Evolutionary conservation across 2,888 invertebrate genomes (phyloP).

Genomic region (Parnassius apollo): DNA sequence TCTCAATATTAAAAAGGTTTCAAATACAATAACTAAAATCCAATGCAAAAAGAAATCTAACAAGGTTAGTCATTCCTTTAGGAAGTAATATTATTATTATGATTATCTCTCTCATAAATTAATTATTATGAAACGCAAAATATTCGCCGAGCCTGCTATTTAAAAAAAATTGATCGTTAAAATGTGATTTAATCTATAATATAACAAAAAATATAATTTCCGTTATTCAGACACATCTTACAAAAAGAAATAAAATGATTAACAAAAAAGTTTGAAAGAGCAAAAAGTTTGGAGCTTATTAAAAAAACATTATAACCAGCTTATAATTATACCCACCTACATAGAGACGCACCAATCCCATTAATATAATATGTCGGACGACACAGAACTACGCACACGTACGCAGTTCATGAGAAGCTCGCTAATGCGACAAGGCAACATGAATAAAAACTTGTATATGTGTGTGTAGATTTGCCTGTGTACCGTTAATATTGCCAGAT

Average conservation of each 20-base stretch:
- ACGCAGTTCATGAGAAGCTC: constrained; percentile 31
- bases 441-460: constrained; percentile 7
- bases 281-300: constrained; percentile 66
- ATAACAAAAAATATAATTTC: constrained; percentile 26
- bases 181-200: constrained; percentile 13
- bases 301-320: constrained; percentile 69
- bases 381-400: constrained; percentile 57
- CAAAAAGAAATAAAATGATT: constrained; percentile 28
- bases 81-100: too few species aligned
- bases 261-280: constrained; percentile 33
- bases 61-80: too few species aligned
- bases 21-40: too few species aligned
- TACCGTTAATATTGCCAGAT: constrained; percentile 51
- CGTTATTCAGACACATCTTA: constrained; percentile 25
- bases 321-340: constrained; percentile 76
- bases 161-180: not conserved
- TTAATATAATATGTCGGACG: constrained; percentile 65
- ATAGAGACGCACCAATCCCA: constrained; percentile 66
- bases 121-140: too few species aligned
- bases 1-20: too few species aligned
- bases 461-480: constrained; percentile 28
- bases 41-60: too few species aligned
- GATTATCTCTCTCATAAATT: too few species aligned
- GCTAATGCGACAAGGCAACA: constrained; percentile 34
- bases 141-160: too few species aligned